Percentiles rank a stretch among this genome's conserved stretches.
These are phyloP conservation scores for Homarus gammarus DNA, from an alignment of 2,888 invertebrate genomes.

Conservation along the genomic window DNA sequence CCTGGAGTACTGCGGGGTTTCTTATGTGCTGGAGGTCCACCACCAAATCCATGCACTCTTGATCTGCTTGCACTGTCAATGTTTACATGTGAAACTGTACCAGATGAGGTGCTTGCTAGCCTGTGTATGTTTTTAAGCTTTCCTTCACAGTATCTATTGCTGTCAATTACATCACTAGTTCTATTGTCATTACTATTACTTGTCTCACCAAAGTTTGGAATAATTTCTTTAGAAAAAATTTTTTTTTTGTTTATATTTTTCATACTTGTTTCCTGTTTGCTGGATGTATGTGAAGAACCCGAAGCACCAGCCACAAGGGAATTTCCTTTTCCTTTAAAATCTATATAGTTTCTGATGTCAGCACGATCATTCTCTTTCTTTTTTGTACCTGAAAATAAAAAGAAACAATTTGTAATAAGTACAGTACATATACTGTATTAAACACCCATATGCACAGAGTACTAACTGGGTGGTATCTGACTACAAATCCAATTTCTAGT, in stretches of 20 bases:
- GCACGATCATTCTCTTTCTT: slow-evolving; percentile 22
- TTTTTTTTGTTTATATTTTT: not conserved
- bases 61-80: slow-evolving; percentile 60
- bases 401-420: not conserved
- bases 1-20: slow-evolving; percentile 9
- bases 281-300: not conserved
- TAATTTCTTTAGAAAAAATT: slow-evolving; percentile 11
- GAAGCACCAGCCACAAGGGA: slow-evolving; percentile 13
- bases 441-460: too few species aligned
- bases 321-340: slow-evolving; percentile 39
- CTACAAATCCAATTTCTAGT: too few species aligned
- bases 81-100: slow-evolving; percentile 43
- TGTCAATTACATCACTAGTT: not conserved
- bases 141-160: not conserved
- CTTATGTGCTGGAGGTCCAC: slow-evolving; percentile 32
- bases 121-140: slow-evolving; percentile 40
- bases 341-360: slow-evolving; percentile 59
- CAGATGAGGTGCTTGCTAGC: slow-evolving; percentile 43
- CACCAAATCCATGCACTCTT: slow-evolving; percentile 61
- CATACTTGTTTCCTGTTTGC: not conserved
- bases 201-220: slow-evolving; percentile 20
- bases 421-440: too few species aligned
- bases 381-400: not conserved
- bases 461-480: too few species aligned
- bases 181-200: not conserved